A percentile compares a stretch with the other conserved stretches of the same genome.
phyloP scores from a whole-genome alignment of 2,113 vertebrate genomes.

The Nibea coibor region DNA sequence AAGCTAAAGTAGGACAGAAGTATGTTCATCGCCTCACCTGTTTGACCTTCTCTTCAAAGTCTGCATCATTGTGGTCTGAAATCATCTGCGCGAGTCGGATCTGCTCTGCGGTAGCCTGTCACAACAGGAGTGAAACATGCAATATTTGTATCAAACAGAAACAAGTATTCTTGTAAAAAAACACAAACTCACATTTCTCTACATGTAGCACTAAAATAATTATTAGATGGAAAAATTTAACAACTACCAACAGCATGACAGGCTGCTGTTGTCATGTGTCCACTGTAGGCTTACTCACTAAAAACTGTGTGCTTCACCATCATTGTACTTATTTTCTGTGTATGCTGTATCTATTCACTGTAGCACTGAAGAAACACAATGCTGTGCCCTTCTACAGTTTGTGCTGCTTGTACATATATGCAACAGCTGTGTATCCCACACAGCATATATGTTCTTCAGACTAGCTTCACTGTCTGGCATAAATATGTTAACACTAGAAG shows the following conservation, averaged over 20 bases:
- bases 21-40: slow-evolving; percentile 85
- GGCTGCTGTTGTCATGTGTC: background rate
- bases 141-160: slow-evolving; percentile 5
- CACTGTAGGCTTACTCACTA: background rate
- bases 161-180: background rate
- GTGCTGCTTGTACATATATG: background rate
- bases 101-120: slow-evolving; percentile 97
- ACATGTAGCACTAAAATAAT: background rate
- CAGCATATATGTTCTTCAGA: background rate
- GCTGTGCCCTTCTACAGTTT: no score
- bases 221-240: background rate
- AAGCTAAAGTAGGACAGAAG: slow-evolving; percentile 12
- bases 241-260: background rate
- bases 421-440: background rate
- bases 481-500: background rate
- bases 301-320: background rate
- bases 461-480: background rate
- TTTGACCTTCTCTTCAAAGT: slow-evolving; percentile 99
- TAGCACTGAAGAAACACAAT: background rate
- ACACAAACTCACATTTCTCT: background rate
- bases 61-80: slow-evolving; percentile 98
- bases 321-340: background rate
- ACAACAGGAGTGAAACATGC: background rate
- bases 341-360: background rate
- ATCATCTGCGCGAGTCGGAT: slow-evolving; percentile 99